Base-by-base conservation (phyloP, 2,888 invertebrate species). In the Scaptomyza cyrtandrae region DNA sequence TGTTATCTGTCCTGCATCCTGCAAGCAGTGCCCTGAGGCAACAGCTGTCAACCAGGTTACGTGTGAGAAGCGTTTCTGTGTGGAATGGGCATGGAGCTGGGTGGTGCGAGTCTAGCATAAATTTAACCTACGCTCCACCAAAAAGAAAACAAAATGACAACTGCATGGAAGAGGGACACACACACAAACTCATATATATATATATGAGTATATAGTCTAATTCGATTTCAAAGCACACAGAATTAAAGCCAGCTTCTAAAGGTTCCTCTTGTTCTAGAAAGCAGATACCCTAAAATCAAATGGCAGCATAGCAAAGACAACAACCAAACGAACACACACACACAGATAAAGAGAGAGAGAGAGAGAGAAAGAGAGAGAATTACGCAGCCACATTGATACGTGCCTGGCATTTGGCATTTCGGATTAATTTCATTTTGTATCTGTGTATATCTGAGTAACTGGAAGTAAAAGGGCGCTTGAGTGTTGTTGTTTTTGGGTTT, bases 381-480 rank as follows among this genome's bases (percentile, higher is more conserved):
- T 62, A 82, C 74, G 83, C 74, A 82, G 79, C 75, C 74, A 74
- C 85, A 83, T 78, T 54, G 80, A 80, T 82, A 90, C 90, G 90
- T 90, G 90, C 90, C 68, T 75, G 74, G 90, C 84, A 89, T 90
- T 76, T 83, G 75, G 77, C 78, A 89, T 82, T 63, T 68, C 73
- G 85, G 90, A 89, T 90, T 90, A 90, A 90, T 89, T 89, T 87
- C 88, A 87, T 89, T 86, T 84, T 61, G 59, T 75, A 71, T 56
- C 60, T 69, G 57, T 31, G 16, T 41, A 16, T 41, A 16, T 16
- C 16, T 16, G 41, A 44, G 43, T 45, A 57, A 57, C 58, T 35
- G 50, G 48, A 16, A 33, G 16, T 37, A 14, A 50, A 57, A 52
- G 55, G 50, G 52, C 45, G 24, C 54, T 31, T 48, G 45, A 63